A percentile compares a stretch with the other conserved stretches of the same genome.
Conservation (phyloP, 2,113 vertebrate genomes). For the Xenus cinereus region DNA sequence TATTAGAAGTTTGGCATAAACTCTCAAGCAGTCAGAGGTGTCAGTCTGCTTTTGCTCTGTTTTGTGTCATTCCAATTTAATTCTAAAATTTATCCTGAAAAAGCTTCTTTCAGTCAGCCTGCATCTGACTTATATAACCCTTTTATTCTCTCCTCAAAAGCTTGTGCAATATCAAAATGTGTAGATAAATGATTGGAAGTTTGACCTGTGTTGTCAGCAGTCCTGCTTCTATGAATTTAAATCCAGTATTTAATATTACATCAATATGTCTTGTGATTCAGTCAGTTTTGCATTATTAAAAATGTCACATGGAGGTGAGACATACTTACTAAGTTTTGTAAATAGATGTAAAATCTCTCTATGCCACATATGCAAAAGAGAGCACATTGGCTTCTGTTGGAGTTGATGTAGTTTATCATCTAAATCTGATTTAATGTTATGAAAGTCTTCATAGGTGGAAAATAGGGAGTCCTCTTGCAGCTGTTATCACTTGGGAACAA, state of each 20-base stretch:
- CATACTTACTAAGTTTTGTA: background rate
- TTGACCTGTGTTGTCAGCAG: background rate
- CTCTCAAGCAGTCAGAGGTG: background rate
- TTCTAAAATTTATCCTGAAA: background rate
- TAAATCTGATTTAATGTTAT: background rate
- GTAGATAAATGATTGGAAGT: rapidly evolving
- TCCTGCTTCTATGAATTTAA: background rate
- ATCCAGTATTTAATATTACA: background rate
- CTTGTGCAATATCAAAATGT: background rate
- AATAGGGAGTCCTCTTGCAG: background rate
- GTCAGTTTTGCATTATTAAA: background rate
- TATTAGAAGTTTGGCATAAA: background rate
- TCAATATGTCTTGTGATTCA: background rate
- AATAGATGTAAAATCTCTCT: background rate
- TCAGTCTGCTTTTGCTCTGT: background rate
- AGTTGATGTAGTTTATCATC: background rate
- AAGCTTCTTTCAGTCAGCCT: background rate
- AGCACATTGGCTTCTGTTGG: background rate
- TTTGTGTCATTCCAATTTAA: background rate
- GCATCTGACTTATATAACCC: background rate
- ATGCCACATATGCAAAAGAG: background rate
- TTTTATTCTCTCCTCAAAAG: background rate
- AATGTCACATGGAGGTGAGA: background rate
- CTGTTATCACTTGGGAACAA: background rate
- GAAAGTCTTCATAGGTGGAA: background rate